Percentiles rank a stretch among this genome's conserved stretches.
These are phyloP conservation scores for Mareca penelope DNA, from an alignment of 2,797 vertebrate genomes.

Conservation along the genomic window DNA sequence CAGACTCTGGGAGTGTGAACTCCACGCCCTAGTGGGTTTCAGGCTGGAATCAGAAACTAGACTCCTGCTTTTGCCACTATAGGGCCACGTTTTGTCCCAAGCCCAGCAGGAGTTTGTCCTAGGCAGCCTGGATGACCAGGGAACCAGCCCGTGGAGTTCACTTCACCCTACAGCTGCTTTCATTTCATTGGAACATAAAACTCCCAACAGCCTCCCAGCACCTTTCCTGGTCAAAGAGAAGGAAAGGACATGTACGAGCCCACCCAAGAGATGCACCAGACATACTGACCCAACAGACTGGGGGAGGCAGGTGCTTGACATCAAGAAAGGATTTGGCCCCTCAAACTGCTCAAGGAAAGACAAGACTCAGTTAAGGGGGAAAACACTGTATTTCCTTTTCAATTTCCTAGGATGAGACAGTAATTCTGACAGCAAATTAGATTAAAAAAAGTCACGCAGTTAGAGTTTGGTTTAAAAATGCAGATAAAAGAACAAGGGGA, in stretches of 20 bases:
- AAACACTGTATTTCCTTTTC: slow-evolving; percentile 56
- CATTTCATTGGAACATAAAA: neutral
- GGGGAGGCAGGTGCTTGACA: neutral
- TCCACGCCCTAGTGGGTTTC: neutral
- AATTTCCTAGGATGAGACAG: slow-evolving; percentile 44
- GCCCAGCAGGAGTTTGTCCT: neutral
- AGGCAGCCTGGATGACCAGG: neutral
- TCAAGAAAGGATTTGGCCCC: accelerated
- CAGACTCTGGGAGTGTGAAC: neutral
- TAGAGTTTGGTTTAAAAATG: slow-evolving; percentile 56
- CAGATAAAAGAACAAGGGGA: slow-evolving; percentile 43
- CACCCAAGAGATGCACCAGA: neutral
- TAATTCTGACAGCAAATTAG: slow-evolving; percentile 47
- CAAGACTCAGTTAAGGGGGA: neutral
- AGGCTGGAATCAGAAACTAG: neutral
- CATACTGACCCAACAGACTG: accelerated
- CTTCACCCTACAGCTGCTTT: neutral
- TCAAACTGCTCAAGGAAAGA: neutral
- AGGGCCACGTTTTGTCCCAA: neutral
- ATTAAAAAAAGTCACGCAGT: slow-evolving; percentile 1
- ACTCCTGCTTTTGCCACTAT: neutral
- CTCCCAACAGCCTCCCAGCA: neutral
- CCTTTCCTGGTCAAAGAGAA: neutral
- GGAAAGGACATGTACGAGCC: accelerated
- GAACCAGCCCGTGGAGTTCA: neutral